Conservation (phyloP, 2,113 vertebrate genomes). For the Anoplopoma fimbria region DNA sequence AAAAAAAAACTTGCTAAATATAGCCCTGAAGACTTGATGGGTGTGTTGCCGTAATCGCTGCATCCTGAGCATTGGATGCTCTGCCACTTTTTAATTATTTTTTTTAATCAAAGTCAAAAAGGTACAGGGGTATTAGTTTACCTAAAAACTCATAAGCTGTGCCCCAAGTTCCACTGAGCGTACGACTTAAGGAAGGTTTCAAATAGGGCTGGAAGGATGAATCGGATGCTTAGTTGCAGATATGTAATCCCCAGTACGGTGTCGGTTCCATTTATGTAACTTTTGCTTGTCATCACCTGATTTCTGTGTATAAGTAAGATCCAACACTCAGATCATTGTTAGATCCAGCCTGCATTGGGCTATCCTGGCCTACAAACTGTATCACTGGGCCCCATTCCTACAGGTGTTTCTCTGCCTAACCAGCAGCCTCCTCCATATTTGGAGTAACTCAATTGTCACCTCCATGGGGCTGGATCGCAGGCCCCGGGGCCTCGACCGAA, state of each 20-base stretch:
- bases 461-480: constrained; percentile 11
- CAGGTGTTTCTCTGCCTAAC: background rate
- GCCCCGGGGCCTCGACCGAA: constrained; percentile 9
- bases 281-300: background rate
- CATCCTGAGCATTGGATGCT: background rate
- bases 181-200: background rate
- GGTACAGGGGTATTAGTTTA: background rate
- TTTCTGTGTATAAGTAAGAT: background rate
- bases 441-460: constrained; percentile 11
- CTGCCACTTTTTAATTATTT: background rate
- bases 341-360: background rate
- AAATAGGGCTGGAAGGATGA: background rate
- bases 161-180: background rate
- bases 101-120: background rate
- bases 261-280: background rate
- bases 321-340: background rate
- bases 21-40: constrained; percentile 21
- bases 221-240: background rate
- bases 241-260: background rate
- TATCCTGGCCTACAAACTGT: background rate
- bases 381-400: constrained; percentile 9
- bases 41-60: background rate
- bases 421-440: constrained; percentile 5
- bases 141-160: background rate
- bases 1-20: constrained; percentile 40